Evolutionary conservation across 2,888 invertebrate species (phyloP).

Genomic region (Kryphioiulus occultus): DNA sequence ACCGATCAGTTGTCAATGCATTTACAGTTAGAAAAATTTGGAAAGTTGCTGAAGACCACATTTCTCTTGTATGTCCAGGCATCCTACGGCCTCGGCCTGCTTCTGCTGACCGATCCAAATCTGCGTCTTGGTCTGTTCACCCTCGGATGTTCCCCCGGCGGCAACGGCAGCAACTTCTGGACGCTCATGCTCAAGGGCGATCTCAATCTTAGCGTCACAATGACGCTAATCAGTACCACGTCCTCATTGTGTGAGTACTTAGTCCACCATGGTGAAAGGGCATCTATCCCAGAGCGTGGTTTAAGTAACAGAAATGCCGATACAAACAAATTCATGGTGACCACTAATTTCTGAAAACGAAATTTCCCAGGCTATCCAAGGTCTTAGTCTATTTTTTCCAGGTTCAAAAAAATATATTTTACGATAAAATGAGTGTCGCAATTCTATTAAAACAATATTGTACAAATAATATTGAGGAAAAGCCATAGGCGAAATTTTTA

Average conservation of each 20-base stretch:
- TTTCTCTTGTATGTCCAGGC: slow-evolving; percentile 54
- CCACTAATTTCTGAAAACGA: too few relatives aligned
- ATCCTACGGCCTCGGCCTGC: slow-evolving; percentile 55
- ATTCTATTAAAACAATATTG: too few relatives aligned
- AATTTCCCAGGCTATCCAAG: too few relatives aligned
- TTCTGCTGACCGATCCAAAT: slow-evolving; percentile 56
- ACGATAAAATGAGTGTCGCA: too few relatives aligned
- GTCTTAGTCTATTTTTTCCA: too few relatives aligned
- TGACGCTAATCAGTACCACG: slow-evolving; percentile 66
- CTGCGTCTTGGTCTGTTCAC: slow-evolving; percentile 64
- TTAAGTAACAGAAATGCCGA: background rate
- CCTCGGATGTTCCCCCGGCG: slow-evolving; percentile 65
- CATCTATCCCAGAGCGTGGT: background rate
- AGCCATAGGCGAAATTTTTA: too few relatives aligned
- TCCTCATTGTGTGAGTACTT: slow-evolving; percentile 63
- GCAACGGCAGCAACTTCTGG: slow-evolving; percentile 67
- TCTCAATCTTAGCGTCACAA: slow-evolving; percentile 66
- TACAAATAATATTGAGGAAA: too few relatives aligned
- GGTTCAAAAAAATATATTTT: too few relatives aligned
- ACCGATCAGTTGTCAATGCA: too few relatives aligned
- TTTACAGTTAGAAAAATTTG: background rate
- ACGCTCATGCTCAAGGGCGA: slow-evolving; percentile 66
- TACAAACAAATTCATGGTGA: background rate
- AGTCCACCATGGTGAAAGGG: background rate
- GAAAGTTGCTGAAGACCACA: background rate